phyloP scores from a whole-genome alignment of 2,888 invertebrate genomes.

The Lobophora halterata region DNA sequence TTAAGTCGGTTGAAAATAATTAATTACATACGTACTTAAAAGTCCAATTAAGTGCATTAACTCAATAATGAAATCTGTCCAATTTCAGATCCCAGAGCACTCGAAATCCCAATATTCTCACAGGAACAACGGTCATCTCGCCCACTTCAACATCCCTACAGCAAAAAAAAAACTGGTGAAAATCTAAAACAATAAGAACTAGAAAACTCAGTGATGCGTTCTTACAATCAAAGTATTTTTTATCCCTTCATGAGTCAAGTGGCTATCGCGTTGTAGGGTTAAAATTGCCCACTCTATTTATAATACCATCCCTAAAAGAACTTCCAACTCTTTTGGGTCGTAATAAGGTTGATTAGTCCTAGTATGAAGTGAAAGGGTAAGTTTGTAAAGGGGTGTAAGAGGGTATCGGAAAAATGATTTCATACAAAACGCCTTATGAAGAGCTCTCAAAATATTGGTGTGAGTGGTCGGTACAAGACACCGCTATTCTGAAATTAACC shows the following conservation, averaged over 20 bases:
- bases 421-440: conserved; percentile 51
- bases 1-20: no score
- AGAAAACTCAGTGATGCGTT: conserved; percentile 61
- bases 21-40: no score
- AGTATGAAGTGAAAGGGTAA: conserved; percentile 6
- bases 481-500: conserved; percentile 56
- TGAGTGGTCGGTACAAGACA: conserved; percentile 45
- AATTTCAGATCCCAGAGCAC: conserved; percentile 33
- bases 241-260: conserved; percentile 68
- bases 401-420: conserved; percentile 71
- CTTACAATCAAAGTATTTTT: conserved; percentile 62
- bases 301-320: conserved; percentile 7
- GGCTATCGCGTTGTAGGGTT: conserved; percentile 63
- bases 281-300: conserved; percentile 31
- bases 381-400: conserved; percentile 55
- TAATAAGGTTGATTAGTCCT: conserved; percentile 31
- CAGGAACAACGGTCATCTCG: conserved; percentile 50
- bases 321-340: conserved; percentile 24
- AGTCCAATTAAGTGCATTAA: background rate
- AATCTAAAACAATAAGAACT: conserved; percentile 64
- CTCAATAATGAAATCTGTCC: conserved; percentile 4
- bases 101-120: conserved; percentile 70
- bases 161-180: conserved; percentile 43
- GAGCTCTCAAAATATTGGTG: conserved; percentile 58
- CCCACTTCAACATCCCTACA: conserved; percentile 28